Evolutionary conservation across 2,113 vertebrate genomes (phyloP), one percentile per base, ranked within the genome.

Genomic region (Lophura nycthemera): DNA sequence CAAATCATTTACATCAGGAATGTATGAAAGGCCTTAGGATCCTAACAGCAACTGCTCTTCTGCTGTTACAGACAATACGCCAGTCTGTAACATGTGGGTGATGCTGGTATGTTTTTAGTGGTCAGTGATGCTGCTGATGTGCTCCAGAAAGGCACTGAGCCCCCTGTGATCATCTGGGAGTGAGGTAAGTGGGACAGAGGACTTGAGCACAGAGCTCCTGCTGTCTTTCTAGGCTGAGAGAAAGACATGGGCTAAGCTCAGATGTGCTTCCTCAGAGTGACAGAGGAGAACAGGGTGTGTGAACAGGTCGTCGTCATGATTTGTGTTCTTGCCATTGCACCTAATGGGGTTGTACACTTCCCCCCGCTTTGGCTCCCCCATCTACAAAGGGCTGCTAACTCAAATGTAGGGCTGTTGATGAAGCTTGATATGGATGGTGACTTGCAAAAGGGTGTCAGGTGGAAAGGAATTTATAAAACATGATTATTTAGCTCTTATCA

Each of bases 61-160:
- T 25, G 24, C 22, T 73, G 22, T 40, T 63, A 61, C 36, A 70
- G n/a, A 11, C 7, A 7, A 34, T 20, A 3, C 0, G 1, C 3
- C 25, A 42, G 16, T 19, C 50, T 54, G 0, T 73, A 36, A 48
- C 5, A 1, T 0, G 2, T 21, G 29, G 14, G 9, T 47, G 0
- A 47, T 79, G 32, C 42, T 50, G 38, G 14, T 42, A 4, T 3
- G 1, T 50, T 42, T 30, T 64, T 34, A n/a, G 47, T 8, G 59
- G 25, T 8, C 14, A 8, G 78, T 7, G n/a, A 8, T 63, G 56
- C 24, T 90, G 50, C 52, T 56, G 42, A 5, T 27, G 4, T 0
- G 0, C 34, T 75, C 24, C 1, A 1, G 63, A 86, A 78, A 7
- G 6, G 9, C 2, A 0, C 3, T 67, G 47, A 72, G 29, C 13